Conservation (phyloP, 2,888 invertebrate genomes). For the Eilema depressum region DNA sequence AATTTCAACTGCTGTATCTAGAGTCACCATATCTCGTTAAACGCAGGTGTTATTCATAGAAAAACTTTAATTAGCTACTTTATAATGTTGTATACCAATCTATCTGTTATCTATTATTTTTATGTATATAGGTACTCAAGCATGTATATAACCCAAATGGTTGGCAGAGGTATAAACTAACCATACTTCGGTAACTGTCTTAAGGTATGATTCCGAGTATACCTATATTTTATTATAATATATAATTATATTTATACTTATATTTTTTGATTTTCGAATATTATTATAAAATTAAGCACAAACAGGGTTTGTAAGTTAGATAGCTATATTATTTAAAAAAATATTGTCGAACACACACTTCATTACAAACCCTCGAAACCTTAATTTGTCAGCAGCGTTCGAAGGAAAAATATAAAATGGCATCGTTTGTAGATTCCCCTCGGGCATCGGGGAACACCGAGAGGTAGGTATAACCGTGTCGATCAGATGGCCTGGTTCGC, state of each 20-base stretch:
- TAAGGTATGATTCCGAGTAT: too few relatives aligned
- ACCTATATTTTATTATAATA: too few relatives aligned
- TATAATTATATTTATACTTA: too few relatives aligned
- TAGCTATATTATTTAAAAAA: neutral
- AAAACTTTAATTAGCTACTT: slow-evolving; percentile 49
- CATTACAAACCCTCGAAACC: slow-evolving; percentile 16
- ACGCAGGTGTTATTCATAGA: slow-evolving; percentile 51
- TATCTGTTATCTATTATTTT: slow-evolving; percentile 33
- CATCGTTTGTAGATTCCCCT: slow-evolving; percentile 41
- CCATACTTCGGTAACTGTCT: neutral
- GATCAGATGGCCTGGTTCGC: slow-evolving; percentile 71
- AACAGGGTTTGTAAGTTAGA: too few relatives aligned
- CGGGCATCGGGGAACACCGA: slow-evolving; percentile 39
- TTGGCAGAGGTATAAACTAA: neutral
- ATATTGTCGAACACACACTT: neutral
- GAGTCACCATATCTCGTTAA: slow-evolving; percentile 36
- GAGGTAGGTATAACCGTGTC: slow-evolving; percentile 56
- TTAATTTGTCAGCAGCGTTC: slow-evolving; percentile 38
- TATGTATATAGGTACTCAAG: neutral
- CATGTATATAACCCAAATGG: neutral
- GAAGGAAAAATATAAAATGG: slow-evolving; percentile 41
- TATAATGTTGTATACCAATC: slow-evolving; percentile 37
- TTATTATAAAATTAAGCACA: too few relatives aligned
- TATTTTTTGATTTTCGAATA: too few relatives aligned
- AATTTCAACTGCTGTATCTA: slow-evolving; percentile 24